Evolutionary conservation across 2,113 vertebrate genomes (phyloP).

Genomic region (Paratilapia polleni): DNA sequence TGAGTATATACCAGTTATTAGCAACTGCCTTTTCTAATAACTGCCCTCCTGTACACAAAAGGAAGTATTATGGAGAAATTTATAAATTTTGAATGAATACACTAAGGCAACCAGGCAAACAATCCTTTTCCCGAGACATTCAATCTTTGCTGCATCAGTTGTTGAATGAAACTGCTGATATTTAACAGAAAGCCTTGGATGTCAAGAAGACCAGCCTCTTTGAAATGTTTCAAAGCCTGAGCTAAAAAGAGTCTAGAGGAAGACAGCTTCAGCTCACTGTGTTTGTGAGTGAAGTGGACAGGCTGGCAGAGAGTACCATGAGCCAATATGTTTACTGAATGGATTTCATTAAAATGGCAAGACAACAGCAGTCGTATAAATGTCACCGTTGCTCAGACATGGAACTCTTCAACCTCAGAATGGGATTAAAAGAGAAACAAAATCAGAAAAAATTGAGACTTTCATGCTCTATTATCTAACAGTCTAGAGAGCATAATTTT

Average conservation of each 20-base stretch:
- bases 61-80: background rate
- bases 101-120: background rate
- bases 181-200: background rate
- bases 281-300: background rate
- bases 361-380: constrained; percentile 22
- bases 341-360: constrained; percentile 34
- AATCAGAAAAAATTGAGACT: background rate
- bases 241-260: background rate
- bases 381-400: constrained; percentile 17
- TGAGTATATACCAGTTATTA: background rate
- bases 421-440: background rate
- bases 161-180: background rate
- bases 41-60: background rate
- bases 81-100: background rate
- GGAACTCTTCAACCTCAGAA: constrained; percentile 3
- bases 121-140: background rate
- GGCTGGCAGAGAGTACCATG: background rate
- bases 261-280: background rate
- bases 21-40: background rate
- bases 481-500: background rate
- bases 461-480: background rate
- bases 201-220: background rate
- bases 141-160: background rate
- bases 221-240: background rate
- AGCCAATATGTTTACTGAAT: constrained; percentile 30